These are phyloP conservation scores for Falco rusticolus DNA, from an alignment of 2,797 vertebrate genomes.

Conservation along the genomic window DNA sequence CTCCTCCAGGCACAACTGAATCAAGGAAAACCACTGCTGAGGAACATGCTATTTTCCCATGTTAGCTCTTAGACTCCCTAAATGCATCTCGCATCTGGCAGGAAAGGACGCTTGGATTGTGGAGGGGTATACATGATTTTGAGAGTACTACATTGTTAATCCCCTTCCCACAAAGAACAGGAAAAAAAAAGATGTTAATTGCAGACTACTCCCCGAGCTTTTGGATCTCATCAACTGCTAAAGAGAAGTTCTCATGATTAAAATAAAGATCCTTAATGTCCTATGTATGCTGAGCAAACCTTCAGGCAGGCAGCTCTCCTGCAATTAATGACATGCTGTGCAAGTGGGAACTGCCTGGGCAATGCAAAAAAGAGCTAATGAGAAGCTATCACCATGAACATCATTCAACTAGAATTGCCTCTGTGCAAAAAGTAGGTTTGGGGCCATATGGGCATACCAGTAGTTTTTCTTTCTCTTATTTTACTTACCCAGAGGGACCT, in stretches of 20 bases:
- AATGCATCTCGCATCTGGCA: slow-evolving; percentile 36
- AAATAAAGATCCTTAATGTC: slow-evolving; percentile 30
- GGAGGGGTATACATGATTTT: not conserved
- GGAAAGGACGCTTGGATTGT: slow-evolving; percentile 15
- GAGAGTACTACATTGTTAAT: not conserved
- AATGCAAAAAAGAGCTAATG: slow-evolving; percentile 19
- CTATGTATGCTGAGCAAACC: slow-evolving; percentile 9
- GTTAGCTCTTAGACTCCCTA: not conserved
- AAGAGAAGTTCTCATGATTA: not conserved
- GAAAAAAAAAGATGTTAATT: slow-evolving; percentile 4
- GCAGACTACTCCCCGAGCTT: slow-evolving; percentile 42
- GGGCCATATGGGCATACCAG: not conserved
- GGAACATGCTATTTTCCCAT: not conserved
- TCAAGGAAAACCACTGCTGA: slow-evolving; percentile 22
- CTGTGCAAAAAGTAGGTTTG: not conserved
- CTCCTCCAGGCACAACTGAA: slow-evolving; percentile 48
- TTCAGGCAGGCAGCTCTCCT: slow-evolving; percentile 33
- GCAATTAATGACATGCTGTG: slow-evolving; percentile 22
- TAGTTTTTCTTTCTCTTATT: not conserved
- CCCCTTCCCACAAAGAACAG: not conserved
- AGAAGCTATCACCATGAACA: not conserved
- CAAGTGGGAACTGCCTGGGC: not conserved
- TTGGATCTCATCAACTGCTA: slow-evolving; percentile 20
- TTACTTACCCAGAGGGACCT: not conserved
- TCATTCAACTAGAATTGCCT: not conserved